Conservation (phyloP, 2,113 vertebrate genomes). For the Eidolon helvum region DNA sequence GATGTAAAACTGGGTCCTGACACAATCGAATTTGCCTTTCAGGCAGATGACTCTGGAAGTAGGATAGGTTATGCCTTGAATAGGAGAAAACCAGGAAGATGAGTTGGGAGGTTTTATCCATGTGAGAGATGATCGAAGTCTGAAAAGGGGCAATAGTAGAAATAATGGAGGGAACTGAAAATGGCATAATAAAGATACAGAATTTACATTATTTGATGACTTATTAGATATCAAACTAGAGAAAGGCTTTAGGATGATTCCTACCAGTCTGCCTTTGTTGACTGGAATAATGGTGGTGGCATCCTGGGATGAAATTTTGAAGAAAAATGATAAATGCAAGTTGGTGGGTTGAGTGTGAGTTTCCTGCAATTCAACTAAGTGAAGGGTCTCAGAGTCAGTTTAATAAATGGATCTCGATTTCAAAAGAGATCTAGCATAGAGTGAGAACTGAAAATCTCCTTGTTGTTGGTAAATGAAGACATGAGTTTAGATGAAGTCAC, state of each 20-base stretch:
- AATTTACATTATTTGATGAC: background rate
- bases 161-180: background rate
- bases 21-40: background rate
- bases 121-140: background rate
- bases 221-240: background rate
- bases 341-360: background rate
- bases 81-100: background rate
- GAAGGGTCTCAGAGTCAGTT: background rate
- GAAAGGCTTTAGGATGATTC: background rate
- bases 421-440: background rate
- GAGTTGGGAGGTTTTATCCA: background rate
- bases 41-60: constrained; percentile 29
- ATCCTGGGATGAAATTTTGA: background rate
- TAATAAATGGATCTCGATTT: background rate
- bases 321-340: background rate
- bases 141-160: background rate
- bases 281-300: background rate
- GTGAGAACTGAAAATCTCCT: background rate
- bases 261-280: background rate
- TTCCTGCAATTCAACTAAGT: background rate
- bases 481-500: background rate
- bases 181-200: background rate
- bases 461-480: constrained; percentile 4
- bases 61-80: background rate
- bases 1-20: background rate